A percentile compares a stretch with the other conserved stretches of the same genome.
Evolutionary conservation across 2,888 invertebrate genomes (phyloP).

Genomic region (Oligia latruncula): DNA sequence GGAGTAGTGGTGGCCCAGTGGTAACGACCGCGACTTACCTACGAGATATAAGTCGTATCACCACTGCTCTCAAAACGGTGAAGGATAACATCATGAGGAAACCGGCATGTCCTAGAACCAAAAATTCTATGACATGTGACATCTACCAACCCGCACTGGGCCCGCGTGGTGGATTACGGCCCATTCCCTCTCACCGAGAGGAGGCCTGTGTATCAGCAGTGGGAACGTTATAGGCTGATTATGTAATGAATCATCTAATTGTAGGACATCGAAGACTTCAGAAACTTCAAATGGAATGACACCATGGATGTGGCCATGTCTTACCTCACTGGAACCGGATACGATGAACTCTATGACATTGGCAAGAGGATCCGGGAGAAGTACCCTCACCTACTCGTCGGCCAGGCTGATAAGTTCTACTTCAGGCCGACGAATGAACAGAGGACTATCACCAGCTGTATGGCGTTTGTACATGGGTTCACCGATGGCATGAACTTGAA

Average conservation of each 20-base stretch:
- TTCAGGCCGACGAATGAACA: constrained; percentile 91
- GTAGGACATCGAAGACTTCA: constrained; percentile 92
- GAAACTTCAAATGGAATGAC: constrained; percentile 92
- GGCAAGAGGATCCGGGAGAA: constrained; percentile 81
- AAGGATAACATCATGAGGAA: no score
- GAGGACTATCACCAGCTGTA: constrained; percentile 91
- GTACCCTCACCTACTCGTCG: constrained; percentile 83
- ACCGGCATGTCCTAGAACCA: no score
- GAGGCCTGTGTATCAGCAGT: no score
- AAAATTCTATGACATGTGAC: no score
- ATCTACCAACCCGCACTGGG: no score
- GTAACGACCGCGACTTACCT: no score
- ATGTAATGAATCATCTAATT: not conserved
- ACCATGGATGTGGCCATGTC: constrained; percentile 90
- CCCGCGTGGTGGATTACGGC: no score
- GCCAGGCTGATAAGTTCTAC: constrained; percentile 86
- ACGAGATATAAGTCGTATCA: no score
- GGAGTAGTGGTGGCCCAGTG: no score
- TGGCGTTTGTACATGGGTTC: constrained; percentile 91
- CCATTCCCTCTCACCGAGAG: no score
- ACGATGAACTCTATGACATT: constrained; percentile 92
- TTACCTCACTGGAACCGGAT: constrained; percentile 90
- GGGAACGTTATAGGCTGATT: no score
- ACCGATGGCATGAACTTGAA: constrained; percentile 73
- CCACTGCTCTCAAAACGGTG: no score